Conservation (phyloP, 1,140 invertebrate species). For the Hyphantria cunea region DNA sequence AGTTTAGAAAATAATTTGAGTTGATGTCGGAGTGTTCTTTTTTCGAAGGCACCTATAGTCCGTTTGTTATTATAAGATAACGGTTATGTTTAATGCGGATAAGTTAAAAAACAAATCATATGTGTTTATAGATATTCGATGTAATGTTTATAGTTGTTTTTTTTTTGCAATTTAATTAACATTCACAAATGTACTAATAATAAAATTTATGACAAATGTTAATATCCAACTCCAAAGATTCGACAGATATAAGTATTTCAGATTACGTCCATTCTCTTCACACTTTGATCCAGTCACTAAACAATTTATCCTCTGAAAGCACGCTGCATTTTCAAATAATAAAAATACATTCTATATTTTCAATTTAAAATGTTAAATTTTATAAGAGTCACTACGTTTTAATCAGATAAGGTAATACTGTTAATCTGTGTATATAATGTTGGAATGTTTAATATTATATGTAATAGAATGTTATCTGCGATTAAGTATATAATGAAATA, state of each 20-base stretch:
- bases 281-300: conserved; percentile 12
- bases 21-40: too few relatives aligned
- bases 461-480: conserved; percentile 33
- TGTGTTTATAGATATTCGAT: too few relatives aligned
- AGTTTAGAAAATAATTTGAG: too few relatives aligned
- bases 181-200: neutral
- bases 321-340: conserved; percentile 20
- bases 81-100: too few relatives aligned
- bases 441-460: conserved; percentile 38
- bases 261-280: neutral
- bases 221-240: too few relatives aligned
- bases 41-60: too few relatives aligned
- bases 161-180: too few relatives aligned
- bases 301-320: conserved; percentile 17
- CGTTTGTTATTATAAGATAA: too few relatives aligned
- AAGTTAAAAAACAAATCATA: too few relatives aligned
- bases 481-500: conserved; percentile 3
- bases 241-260: too few relatives aligned
- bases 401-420: conserved; percentile 21
- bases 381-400: conserved; percentile 19
- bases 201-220: too few relatives aligned
- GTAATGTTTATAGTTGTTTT: too few relatives aligned
- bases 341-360: conserved; percentile 21
- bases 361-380: conserved; percentile 26
- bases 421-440: conserved; percentile 47